Base-by-base conservation (phyloP, 2,888 invertebrate genomes). In the Hecatera dysodea region DNA sequence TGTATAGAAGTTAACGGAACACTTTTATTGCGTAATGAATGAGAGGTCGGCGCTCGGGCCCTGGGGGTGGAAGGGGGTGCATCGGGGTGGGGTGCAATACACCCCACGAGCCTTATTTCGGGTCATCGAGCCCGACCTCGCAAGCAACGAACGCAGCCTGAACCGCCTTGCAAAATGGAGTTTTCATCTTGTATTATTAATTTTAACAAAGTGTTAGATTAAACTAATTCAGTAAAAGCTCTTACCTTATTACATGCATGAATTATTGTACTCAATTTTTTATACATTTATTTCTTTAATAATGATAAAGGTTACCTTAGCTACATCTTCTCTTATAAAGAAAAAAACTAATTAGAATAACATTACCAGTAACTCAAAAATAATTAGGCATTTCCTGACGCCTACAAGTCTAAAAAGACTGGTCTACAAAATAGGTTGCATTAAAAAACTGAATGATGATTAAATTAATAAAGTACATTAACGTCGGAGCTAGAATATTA, bases 21-120 rank as follows among this genome's bases (percentile, higher is more conserved):
- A 92, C 92, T 95, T 94, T 95, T 95, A 95, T 95, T 95, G 95
- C 95, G 95, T 95, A 95, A 95, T 95, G 94, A 95, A 94, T 93
- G 95, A 93, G 93, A 94, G 95, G 94, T 94, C 94, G 94, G 91
- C 91, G 93, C 90, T 90, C 94, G 90, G 86, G 86, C 89, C 86
- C 85, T 78, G 87, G 82, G 88, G 88, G 84, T 57, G 84, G 77
- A 71, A 81, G 83, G 19, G 72, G 78, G 78, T 81, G 81, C 84
- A 82, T 82, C 80, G 84, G 87, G 85, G 87, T 87, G 89, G 89
- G 90, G 86, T 91, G 93, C 92, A 91, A 91, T 92, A 90, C 90
- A 88, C 90, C 93, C 91, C 83, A 85, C 78, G 91, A 93, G 93
- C 94, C 94, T 95, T 95, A 95, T 95, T 95, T 95, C 94, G 95